phyloP scores from a whole-genome alignment of 1,140 invertebrate genomes.

The Batillaria attramentaria region DNA sequence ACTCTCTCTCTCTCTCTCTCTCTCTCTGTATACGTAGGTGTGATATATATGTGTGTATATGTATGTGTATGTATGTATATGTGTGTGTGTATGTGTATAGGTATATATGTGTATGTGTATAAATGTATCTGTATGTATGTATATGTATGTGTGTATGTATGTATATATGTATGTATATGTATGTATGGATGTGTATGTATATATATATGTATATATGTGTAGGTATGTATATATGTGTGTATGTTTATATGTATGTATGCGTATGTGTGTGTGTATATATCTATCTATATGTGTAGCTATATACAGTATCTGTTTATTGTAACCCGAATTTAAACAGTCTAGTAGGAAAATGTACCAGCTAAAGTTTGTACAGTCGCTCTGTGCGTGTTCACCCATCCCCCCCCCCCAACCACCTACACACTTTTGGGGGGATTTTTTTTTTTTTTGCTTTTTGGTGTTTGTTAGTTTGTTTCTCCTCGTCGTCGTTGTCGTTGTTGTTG shows the following conservation, averaged over 20 bases:
- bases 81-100: neutral
- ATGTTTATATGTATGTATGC: neutral
- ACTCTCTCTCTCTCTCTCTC: no score
- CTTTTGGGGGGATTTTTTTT: neutral
- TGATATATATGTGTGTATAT: no score
- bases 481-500: neutral
- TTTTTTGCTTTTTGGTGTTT: neutral
- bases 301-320: no score
- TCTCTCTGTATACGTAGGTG: no score
- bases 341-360: neutral
- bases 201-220: neutral
- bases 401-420: neutral
- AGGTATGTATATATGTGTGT: neutral
- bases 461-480: neutral
- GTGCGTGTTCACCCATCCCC: neutral
- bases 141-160: conserved; percentile 1
- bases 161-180: neutral
- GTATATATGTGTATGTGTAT: neutral
- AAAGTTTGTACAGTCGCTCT: neutral
- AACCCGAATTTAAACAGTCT: neutral
- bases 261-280: neutral
- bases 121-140: neutral
- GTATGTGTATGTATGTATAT: neutral
- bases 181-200: neutral
- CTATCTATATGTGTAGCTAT: neutral